A percentile compares a stretch with the other conserved stretches of the same genome.
These are phyloP conservation scores for Notospermus geniculatus DNA, from an alignment of 1,140 invertebrate species.

Conservation along the genomic window DNA sequence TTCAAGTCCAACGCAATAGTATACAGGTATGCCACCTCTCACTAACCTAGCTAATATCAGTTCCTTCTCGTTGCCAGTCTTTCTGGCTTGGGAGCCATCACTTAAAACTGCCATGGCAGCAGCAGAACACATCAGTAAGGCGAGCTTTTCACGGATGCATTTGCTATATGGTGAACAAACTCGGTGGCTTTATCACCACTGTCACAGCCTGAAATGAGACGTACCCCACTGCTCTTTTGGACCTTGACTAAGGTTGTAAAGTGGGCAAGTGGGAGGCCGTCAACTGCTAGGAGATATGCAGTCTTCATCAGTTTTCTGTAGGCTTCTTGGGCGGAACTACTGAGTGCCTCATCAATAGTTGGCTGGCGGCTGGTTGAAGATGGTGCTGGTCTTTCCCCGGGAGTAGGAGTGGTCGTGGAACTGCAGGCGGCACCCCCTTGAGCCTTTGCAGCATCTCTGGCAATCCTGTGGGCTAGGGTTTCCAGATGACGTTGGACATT, in stretches of 20 bases:
- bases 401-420: background rate
- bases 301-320: background rate
- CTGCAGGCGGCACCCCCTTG: background rate
- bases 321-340: background rate
- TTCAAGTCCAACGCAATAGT: background rate
- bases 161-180: background rate
- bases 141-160: background rate
- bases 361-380: too few relatives aligned
- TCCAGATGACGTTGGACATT: background rate
- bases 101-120: too few relatives aligned
- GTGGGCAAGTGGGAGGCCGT: background rate
- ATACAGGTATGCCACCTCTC: background rate
- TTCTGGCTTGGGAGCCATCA: slow-evolving; percentile 5
- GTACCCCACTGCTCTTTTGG: background rate
- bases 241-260: background rate
- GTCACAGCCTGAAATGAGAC: background rate
- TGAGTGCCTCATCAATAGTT: background rate
- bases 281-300: background rate
- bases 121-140: too few relatives aligned
- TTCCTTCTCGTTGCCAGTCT: slow-evolving; percentile 5
- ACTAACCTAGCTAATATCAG: background rate
- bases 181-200: background rate
- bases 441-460: background rate
- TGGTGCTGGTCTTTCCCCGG: background rate
- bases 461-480: background rate